Evolutionary conservation across 1,140 invertebrate genomes (phyloP), one percentile per base, ranked within the genome.

Genomic region (Conus ventricosus): DNA sequence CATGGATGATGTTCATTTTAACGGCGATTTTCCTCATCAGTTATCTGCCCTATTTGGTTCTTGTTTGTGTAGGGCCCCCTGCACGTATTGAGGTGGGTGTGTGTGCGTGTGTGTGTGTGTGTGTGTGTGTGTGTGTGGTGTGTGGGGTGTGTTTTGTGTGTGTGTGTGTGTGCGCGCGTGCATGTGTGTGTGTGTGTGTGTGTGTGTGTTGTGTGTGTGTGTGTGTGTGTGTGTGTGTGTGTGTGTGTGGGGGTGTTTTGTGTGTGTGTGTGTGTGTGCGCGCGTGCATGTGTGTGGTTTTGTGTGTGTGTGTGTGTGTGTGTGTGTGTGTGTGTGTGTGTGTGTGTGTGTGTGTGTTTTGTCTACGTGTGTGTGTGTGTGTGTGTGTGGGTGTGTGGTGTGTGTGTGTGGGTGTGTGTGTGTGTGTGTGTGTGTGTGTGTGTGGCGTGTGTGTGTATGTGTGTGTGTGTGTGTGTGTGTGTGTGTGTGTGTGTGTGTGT

Each of bases 1-100:
- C 88, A 11, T 80, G 57, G 53, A 89, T 89, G 88, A 63, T 89
- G 84, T 89, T 85, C 57, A 23, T 89, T 4, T 67, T 89, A 13
- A 89, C 88, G 13, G 53, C 84, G 6, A 84, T 89, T 13, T 89
- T 89, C 53, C 57, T 89, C 55, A 78, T 89, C 67, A 89, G 84
- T 39, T 85, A 85, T 71, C 84, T 89, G n/a, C 88, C 88, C 27
- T 85, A 89, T 63, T 20, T 89, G 71, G 39, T 55, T 57, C 75
- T 89, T 25, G 53, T 51, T 5, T 60, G 54, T n/a, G 78, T 85
- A 51, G 83, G 17, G 84, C 83, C 6, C n/a, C 84, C 20, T 27
- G 39, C n/a, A 80, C 7, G 54, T 55, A n/a, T 89, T 3, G 83
- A 85, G 80, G 71, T 60, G 1, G 57, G 57, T 60, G 15, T 60